phyloP scores from a whole-genome alignment of 2,888 invertebrate genomes.

The Drosophila merina region DNA sequence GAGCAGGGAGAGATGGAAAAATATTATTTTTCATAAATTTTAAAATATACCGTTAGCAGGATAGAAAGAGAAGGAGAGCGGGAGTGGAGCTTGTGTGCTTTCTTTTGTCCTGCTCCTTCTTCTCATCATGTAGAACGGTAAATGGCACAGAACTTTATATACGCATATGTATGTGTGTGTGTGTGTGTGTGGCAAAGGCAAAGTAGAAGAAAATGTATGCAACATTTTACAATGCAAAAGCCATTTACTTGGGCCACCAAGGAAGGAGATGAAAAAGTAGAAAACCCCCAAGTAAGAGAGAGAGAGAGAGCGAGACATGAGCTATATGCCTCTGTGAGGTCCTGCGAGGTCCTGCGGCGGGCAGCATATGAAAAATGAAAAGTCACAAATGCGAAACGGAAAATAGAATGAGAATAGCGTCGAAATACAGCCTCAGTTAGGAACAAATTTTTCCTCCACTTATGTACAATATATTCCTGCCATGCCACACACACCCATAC shows the following conservation, averaged over 20 bases:
- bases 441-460: slow-evolving; percentile 37
- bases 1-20: slow-evolving; percentile 70
- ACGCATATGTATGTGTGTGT: background rate
- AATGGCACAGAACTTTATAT: slow-evolving; percentile 23
- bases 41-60: slow-evolving; percentile 72
- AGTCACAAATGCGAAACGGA: slow-evolving; percentile 63
- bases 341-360: slow-evolving; percentile 46
- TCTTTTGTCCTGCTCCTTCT: slow-evolving; percentile 28
- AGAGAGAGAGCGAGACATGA: slow-evolving; percentile 17
- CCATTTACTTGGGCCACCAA: slow-evolving; percentile 66
- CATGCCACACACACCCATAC: slow-evolving; percentile 52
- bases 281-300: slow-evolving; percentile 12
- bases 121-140: slow-evolving; percentile 35
- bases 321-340: slow-evolving; percentile 23
- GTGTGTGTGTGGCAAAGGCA: slow-evolving; percentile 31
- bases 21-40: slow-evolving; percentile 83
- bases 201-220: slow-evolving; percentile 80
- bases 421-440: slow-evolving; percentile 35
- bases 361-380: slow-evolving; percentile 79
- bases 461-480: slow-evolving; percentile 41
- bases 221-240: slow-evolving; percentile 81
- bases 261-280: slow-evolving; percentile 11
- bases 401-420: slow-evolving; percentile 41
- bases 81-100: slow-evolving; percentile 18
- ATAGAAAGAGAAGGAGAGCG: slow-evolving; percentile 3